A percentile compares a stretch with the other conserved stretches of the same genome.
These are phyloP conservation scores for Euplexia lucipara DNA, from an alignment of 2,888 invertebrate genomes.

Conservation along the genomic window DNA sequence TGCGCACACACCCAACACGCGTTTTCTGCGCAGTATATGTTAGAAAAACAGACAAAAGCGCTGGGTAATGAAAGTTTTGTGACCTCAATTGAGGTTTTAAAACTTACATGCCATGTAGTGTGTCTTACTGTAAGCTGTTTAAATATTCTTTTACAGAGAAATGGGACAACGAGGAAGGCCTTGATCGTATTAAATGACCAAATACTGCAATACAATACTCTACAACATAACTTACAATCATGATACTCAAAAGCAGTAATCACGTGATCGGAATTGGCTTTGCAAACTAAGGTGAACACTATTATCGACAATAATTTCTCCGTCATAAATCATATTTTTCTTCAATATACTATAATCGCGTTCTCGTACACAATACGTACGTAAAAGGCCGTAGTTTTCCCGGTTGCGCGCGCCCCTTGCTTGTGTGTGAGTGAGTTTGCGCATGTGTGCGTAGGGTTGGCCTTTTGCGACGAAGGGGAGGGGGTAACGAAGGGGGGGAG, in stretches of 20 bases:
- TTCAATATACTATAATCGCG: constrained; percentile 76
- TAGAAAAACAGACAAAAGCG: constrained; percentile 43
- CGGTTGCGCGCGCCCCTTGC: constrained; percentile 86
- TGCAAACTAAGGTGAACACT: not conserved
- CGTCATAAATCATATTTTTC: constrained; percentile 53
- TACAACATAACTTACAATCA: not conserved
- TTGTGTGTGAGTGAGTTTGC: constrained; percentile 72
- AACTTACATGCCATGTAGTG: constrained; percentile 1
- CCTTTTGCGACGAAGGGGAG: constrained; percentile 79
- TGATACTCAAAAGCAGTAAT: not conserved
- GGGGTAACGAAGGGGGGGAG: constrained; percentile 69
- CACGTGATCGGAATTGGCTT: not conserved
- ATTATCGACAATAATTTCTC: constrained; percentile 1
- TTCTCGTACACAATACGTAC: constrained; percentile 89
- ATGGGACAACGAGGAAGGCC: not conserved
- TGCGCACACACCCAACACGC: constrained; percentile 91
- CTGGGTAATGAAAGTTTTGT: constrained; percentile 39
- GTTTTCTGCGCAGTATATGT: constrained; percentile 81
- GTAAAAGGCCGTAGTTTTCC: constrained; percentile 90
- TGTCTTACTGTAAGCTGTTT: constrained; percentile 19
- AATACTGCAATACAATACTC: not conserved
- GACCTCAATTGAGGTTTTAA: constrained; percentile 34
- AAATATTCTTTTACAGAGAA: constrained; percentile 2
- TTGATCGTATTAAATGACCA: not conserved
- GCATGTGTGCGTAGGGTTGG: constrained; percentile 80